These are phyloP conservation scores for Cervus canadensis DNA, from an alignment of 2,113 vertebrate species.

Conservation along the genomic window DNA sequence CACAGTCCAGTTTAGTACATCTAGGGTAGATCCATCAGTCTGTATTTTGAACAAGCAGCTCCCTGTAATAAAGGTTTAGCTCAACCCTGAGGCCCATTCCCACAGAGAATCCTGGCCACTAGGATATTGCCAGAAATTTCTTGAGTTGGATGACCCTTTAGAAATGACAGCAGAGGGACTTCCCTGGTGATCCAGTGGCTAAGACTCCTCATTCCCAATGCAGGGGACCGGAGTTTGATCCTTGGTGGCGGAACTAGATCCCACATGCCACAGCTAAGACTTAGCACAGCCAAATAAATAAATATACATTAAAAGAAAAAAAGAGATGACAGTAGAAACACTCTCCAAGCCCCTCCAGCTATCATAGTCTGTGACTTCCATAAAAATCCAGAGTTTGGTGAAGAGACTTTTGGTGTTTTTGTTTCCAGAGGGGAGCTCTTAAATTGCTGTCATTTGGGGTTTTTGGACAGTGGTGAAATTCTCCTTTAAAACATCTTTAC, in stretches of 20 bases:
- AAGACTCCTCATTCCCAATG: background rate
- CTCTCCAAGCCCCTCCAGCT: background rate
- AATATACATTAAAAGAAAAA: background rate
- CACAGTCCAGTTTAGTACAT: background rate
- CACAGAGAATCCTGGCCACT: background rate
- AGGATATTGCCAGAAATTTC: background rate
- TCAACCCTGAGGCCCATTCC: background rate
- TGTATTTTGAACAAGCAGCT: background rate
- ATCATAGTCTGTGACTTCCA: background rate
- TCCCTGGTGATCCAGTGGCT: background rate
- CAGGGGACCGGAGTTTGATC: background rate
- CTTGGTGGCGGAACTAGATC: background rate
- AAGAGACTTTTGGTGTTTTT: background rate
- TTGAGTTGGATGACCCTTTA: background rate
- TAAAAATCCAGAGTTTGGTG: background rate
- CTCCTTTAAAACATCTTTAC: background rate
- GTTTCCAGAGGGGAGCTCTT: background rate
- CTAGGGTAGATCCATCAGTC: background rate
- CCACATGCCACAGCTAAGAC: background rate
- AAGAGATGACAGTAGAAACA: background rate
- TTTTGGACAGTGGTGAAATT: background rate
- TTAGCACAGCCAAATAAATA: background rate
- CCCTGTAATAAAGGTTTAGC: background rate
- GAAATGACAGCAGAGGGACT: background rate
- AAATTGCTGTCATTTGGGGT: background rate